These are phyloP conservation scores for Gallinago undulata DNA, from an alignment of 2,113 vertebrate species.

Conservation along the genomic window DNA sequence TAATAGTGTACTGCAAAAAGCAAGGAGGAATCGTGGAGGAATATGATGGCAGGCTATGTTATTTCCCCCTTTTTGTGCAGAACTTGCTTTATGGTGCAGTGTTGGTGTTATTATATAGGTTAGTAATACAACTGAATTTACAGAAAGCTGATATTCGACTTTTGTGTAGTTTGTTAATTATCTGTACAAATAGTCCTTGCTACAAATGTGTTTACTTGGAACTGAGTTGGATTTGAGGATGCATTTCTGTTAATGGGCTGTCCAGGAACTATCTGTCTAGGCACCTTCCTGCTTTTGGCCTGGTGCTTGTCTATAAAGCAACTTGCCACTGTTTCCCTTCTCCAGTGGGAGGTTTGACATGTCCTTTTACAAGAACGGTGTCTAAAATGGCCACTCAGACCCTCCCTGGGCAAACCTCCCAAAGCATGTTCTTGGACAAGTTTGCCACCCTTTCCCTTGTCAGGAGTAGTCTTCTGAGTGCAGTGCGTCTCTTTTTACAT, in stretches of 20 bases:
- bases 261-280: neutral
- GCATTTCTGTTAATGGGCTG: neutral
- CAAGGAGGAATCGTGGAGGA: neutral
- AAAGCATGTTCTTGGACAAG: neutral
- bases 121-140: neutral
- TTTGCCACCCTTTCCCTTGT: neutral
- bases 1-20: neutral
- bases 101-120: neutral
- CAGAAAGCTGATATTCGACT: neutral
- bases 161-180: neutral
- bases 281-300: neutral
- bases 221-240: neutral
- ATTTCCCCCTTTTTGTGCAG: neutral
- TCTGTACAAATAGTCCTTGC: neutral
- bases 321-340: neutral
- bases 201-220: neutral
- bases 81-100: neutral
- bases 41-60: neutral
- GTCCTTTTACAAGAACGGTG: neutral
- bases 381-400: neutral
- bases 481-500: neutral
- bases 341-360: accelerated
- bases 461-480: neutral
- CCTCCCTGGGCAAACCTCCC: neutral
- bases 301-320: neutral